phyloP scores from a whole-genome alignment of 1,140 invertebrate species.

The Cotesia glomerata region DNA sequence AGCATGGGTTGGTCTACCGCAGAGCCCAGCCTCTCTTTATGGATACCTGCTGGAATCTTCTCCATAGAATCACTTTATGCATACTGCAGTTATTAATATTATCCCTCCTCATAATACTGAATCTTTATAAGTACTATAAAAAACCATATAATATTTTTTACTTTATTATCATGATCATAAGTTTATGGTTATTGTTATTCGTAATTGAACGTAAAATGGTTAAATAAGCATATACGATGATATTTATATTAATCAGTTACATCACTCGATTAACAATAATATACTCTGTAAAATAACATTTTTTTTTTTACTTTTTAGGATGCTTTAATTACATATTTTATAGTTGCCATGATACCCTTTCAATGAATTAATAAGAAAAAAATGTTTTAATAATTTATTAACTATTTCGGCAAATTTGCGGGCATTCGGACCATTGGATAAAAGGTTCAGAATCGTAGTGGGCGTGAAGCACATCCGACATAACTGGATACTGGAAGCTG shows the following conservation, averaged over 20 bases:
- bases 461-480: background rate
- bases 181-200: too few species aligned
- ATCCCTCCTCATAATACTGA: background rate
- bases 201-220: too few species aligned
- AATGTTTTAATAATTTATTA: too few species aligned
- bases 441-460: slow-evolving; percentile 2
- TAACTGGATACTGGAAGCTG: slow-evolving; percentile 5
- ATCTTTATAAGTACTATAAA: background rate
- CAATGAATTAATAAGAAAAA: background rate
- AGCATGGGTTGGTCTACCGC: slow-evolving; percentile 2
- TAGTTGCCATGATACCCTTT: too few species aligned
- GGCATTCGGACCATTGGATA: background rate
- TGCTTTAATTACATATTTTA: too few species aligned
- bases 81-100: background rate
- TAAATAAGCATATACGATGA: too few species aligned
- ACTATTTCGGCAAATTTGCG: too few species aligned
- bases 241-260: too few species aligned
- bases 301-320: too few species aligned
- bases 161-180: background rate
- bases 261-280: too few species aligned
- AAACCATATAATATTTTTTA: too few species aligned
- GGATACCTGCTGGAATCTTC: background rate
- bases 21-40: background rate
- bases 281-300: too few species aligned
- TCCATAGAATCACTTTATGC: background rate